Evolutionary conservation across 2,113 vertebrate species (phyloP).

Genomic region (Melanerpes formicivorus): DNA sequence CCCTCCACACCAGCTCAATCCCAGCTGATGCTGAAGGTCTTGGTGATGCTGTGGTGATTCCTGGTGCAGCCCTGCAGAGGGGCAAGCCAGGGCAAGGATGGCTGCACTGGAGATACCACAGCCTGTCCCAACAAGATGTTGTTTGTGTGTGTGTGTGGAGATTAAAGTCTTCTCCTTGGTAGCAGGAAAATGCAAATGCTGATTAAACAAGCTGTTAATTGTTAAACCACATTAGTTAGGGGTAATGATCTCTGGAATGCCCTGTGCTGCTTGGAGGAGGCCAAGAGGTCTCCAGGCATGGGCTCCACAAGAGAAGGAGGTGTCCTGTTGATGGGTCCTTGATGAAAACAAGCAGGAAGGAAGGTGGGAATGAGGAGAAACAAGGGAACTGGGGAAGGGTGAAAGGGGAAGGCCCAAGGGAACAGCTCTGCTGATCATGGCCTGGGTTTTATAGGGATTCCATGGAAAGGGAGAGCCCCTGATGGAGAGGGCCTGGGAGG

Average conservation of each 20-base stretch:
- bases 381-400: background rate
- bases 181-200: background rate
- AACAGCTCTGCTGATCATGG: background rate
- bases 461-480: fast-evolving
- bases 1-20: background rate
- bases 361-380: fast-evolving
- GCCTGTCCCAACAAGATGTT: background rate
- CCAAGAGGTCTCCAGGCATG: background rate
- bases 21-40: fast-evolving
- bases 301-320: background rate
- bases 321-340: fast-evolving
- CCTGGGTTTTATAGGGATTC: fast-evolving
- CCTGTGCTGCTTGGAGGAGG: background rate
- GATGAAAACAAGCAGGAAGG: background rate
- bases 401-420: background rate
- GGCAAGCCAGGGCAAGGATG: background rate
- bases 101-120: background rate
- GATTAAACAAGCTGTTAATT: background rate
- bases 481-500: background rate
- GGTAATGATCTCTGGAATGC: background rate
- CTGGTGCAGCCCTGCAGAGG: fast-evolving
- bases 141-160: background rate
- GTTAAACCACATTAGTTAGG: background rate
- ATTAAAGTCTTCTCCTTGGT: background rate
- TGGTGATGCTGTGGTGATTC: fast-evolving